These are phyloP conservation scores for Oncorhynchus mykiss DNA, from an alignment of 2,113 vertebrate species.

Conservation along the genomic window DNA sequence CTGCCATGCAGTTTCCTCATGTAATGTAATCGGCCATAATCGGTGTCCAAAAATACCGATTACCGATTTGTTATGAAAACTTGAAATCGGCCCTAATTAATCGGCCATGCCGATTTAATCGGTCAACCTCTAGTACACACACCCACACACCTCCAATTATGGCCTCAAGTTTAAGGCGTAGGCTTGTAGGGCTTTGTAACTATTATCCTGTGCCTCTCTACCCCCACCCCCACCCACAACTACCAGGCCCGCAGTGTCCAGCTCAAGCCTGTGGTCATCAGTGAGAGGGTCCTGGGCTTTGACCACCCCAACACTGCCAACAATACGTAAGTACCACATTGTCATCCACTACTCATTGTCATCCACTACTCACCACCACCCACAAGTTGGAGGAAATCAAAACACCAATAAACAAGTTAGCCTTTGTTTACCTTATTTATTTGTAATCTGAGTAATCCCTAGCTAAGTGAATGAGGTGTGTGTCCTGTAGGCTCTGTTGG, in stretches of 20 bases:
- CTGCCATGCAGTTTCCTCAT: too few species aligned
- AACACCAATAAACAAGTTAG: background rate
- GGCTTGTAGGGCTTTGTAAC: background rate
- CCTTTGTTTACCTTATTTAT: background rate
- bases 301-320: constrained; percentile 78
- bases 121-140: background rate
- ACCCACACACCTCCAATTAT: background rate
- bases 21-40: too few species aligned
- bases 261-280: constrained; percentile 77
- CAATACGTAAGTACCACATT: constrained; percentile 76
- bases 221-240: background rate
- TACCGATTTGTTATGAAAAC: too few species aligned
- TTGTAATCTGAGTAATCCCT: background rate
- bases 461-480: background rate
- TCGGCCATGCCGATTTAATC: too few species aligned
- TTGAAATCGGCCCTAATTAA: too few species aligned
- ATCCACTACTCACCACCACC: background rate
- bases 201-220: too few species aligned
- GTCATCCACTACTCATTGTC: background rate
- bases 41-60: too few species aligned
- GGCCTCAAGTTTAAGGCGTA: background rate
- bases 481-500: constrained; percentile 66
- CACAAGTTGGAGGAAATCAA: constrained; percentile 39
- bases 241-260: constrained; percentile 76
- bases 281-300: constrained; percentile 79